A percentile compares a stretch with the other conserved stretches of the same genome.
Conservation (phyloP, 2,888 invertebrate species). For the Anagyrus pseudococci region DNA sequence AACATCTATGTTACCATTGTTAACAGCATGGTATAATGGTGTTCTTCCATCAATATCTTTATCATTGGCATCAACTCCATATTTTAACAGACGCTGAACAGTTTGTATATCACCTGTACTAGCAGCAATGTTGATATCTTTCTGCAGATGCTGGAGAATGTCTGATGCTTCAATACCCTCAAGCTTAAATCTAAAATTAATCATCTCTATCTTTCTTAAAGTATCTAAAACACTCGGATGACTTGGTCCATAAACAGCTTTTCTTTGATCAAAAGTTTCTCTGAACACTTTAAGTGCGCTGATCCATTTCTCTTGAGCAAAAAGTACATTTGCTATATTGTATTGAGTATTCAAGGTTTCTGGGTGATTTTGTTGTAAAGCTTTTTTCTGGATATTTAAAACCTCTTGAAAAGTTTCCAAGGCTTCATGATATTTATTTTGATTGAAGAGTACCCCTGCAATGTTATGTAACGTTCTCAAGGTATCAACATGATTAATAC, state of each 20-base stretch:
- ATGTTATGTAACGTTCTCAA: background rate
- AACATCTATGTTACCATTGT: constrained; percentile 29
- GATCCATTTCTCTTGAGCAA: background rate
- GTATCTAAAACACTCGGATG: background rate
- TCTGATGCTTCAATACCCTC: background rate
- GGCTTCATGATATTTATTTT: constrained; percentile 7
- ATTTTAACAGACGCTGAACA: background rate
- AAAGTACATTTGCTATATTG: background rate
- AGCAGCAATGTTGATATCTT: constrained; percentile 14
- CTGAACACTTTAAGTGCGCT: background rate
- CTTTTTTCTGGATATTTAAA: background rate
- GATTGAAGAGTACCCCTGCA: constrained; percentile 1
- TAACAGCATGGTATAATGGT: constrained; percentile 40
- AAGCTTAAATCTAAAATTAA: background rate
- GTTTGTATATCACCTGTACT: constrained; percentile 9
- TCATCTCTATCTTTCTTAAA: background rate
- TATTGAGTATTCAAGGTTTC: background rate
- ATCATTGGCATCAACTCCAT: constrained; percentile 1
- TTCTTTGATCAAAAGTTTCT: background rate
- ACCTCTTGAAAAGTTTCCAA: constrained; percentile 9
- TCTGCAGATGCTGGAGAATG: background rate
- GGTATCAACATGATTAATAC: background rate
- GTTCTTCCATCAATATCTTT: constrained; percentile 28
- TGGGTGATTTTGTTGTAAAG: background rate
- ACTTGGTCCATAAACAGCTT: background rate